Base-by-base conservation (phyloP, 2,888 invertebrate species). In the Apantesis nais region DNA sequence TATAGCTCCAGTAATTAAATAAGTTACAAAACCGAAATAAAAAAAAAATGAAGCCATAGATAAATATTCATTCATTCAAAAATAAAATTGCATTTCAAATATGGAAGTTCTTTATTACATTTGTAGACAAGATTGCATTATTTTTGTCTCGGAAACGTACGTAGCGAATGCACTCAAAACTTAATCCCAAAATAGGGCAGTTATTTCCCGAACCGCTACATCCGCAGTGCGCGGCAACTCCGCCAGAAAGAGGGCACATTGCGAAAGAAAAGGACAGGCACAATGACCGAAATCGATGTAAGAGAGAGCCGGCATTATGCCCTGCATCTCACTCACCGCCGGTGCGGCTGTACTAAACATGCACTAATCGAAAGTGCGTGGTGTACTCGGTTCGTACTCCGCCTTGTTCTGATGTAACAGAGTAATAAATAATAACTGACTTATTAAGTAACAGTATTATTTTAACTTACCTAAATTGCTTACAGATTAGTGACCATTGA, bases 241-340 rank as follows among this genome's bases (percentile, higher is more conserved):
- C 77, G 79, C 73, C 82, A 84, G 83, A 86, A 83, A 85, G 88
- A 88, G 87, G 78, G 81, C 80, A 85, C 86, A 88, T 86, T 89
- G 88, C 79, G 86, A 74, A 76, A 83, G 87, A 91, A 78, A 85
- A 85, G 83, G 90, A 91, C 73, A 78, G 85, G 79, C 79, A 81
- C 83, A 83, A 85, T 85, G 86, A 87, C 88, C 88, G 91, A 93
- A 92, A 94, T 94, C 94, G 90, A 94, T 94, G 92, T 89, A 76
- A 85, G 85, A 88, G 74, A 62, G 81, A 82, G 71, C 68, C 61
- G 39, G 79, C 25, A 60, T 39, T 64, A 82, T 61, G 68, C 77
- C 52, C 16, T 66, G 83, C 74, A 67, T 93, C 90, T 85, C 90
- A 62, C 75, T 91, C 89, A 61, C 66, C 78, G 71, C 81, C 84